These are phyloP conservation scores for Macaca nemestrina DNA, from an alignment of 2,113 vertebrate species.

Conservation along the genomic window DNA sequence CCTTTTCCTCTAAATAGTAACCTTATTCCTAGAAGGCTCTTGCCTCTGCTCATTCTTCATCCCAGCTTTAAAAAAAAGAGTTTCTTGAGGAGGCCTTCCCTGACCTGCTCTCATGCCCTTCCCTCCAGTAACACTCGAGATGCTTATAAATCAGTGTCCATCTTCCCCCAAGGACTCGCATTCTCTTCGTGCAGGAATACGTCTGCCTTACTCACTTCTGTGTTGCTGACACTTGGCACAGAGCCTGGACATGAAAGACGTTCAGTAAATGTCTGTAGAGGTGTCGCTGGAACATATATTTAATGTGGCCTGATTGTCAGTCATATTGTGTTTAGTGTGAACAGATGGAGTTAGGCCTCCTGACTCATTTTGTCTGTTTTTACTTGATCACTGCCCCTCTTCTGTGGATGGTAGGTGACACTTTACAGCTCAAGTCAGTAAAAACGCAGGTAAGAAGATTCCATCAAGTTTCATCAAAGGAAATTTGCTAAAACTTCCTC, in stretches of 20 bases:
- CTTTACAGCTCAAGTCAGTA: constrained; percentile 69
- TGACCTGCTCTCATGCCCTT: background rate
- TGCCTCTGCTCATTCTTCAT: background rate
- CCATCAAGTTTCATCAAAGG: constrained; percentile 79
- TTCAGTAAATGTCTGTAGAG: background rate
- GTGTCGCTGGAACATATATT: accelerated
- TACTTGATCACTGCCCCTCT: constrained; percentile 59
- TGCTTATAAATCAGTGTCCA: background rate
- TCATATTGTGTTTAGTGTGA: background rate
- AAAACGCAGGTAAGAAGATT: constrained; percentile 81
- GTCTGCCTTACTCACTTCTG: background rate
- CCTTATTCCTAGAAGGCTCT: background rate
- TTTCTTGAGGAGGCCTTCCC: background rate
- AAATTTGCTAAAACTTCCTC: constrained; percentile 80
- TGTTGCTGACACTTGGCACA: background rate
- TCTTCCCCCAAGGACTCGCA: background rate
- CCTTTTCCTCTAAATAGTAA: background rate
- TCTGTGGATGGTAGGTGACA: constrained; percentile 49
- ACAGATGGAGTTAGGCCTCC: background rate
- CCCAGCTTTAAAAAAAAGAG: background rate
- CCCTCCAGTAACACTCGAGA: background rate
- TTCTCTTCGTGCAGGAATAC: background rate
- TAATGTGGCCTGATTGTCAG: background rate
- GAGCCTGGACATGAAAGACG: background rate
- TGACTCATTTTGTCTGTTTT: constrained; percentile 4